Conservation (phyloP, 2,888 invertebrate genomes). For the Aporophyla lueneburgensis region DNA sequence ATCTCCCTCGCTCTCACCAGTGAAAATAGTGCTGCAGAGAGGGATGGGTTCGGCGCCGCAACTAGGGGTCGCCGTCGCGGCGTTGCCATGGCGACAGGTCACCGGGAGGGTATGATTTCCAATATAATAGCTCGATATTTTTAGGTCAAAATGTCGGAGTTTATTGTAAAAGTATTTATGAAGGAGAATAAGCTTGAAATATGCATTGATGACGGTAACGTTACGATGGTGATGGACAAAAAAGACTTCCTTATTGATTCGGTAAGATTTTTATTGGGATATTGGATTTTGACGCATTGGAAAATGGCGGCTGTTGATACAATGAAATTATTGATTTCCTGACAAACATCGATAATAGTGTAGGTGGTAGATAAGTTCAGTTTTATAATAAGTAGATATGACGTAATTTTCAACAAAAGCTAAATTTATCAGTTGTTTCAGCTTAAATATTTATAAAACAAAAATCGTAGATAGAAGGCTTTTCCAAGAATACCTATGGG, state of each 20-base stretch:
- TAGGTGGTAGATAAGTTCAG: slow-evolving; percentile 29
- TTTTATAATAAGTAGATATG: slow-evolving; percentile 8
- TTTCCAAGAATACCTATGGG: neutral
- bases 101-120: slow-evolving; percentile 86
- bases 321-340: slow-evolving; percentile 60
- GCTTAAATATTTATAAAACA: too few species aligned
- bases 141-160: slow-evolving; percentile 80
- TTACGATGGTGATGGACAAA: slow-evolving; percentile 58
- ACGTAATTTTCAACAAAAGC: neutral
- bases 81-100: slow-evolving; percentile 85
- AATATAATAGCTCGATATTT: slow-evolving; percentile 87
- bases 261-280: slow-evolving; percentile 75
- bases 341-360: slow-evolving; percentile 56
- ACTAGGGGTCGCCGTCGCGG: slow-evolving; percentile 76
- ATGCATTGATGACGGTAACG: slow-evolving; percentile 66
- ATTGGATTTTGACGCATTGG: slow-evolving; percentile 45
- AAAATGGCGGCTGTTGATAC: slow-evolving; percentile 62
- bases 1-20: slow-evolving; percentile 70
- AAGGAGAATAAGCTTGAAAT: slow-evolving; percentile 73
- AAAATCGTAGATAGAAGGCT: neutral
- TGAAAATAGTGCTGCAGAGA: slow-evolving; percentile 63
- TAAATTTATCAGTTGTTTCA: neutral
- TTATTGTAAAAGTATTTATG: slow-evolving; percentile 76
- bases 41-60: slow-evolving; percentile 67
- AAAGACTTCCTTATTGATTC: slow-evolving; percentile 79